Percentiles rank a stretch among this genome's conserved stretches.
Conservation (phyloP, 1,140 invertebrate species). For the Drosophila sulfurigaster region DNA sequence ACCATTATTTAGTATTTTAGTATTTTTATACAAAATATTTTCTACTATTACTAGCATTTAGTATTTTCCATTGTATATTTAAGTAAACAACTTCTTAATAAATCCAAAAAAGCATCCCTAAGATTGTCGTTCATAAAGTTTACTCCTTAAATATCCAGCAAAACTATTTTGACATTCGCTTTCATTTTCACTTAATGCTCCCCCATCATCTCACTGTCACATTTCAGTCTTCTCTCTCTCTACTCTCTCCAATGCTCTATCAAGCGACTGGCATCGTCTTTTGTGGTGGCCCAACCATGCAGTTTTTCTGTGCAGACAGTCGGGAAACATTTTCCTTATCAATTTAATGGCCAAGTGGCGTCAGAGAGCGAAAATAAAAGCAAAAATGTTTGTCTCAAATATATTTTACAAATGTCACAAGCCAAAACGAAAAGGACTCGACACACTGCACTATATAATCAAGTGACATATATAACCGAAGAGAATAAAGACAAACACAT, state of each 20-base stretch:
- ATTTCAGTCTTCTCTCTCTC: neutral
- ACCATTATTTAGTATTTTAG: no score
- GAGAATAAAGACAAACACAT: neutral
- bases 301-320: conserved; percentile 47
- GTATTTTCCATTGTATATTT: no score
- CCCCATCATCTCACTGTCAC: neutral
- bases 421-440: conserved; percentile 53
- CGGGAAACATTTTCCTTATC: conserved; percentile 65
- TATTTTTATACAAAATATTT: no score
- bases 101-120: no score
- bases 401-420: conserved; percentile 73
- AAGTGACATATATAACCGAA: conserved; percentile 34
- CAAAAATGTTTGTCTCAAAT: conserved; percentile 17
- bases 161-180: conserved; percentile 32
- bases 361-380: conserved; percentile 36
- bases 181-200: conserved; percentile 4
- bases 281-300: conserved; percentile 45
- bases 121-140: neutral
- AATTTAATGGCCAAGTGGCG: conserved; percentile 82
- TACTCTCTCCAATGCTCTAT: conserved; percentile 45
- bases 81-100: no score
- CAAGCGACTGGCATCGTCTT: conserved; percentile 55
- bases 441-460: conserved; percentile 63
- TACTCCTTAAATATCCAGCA: neutral
- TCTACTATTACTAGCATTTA: no score